Evolutionary conservation across 2,797 vertebrate genomes (phyloP), one percentile per base, ranked within the genome.

Genomic region (Neoniphon sammara): DNA sequence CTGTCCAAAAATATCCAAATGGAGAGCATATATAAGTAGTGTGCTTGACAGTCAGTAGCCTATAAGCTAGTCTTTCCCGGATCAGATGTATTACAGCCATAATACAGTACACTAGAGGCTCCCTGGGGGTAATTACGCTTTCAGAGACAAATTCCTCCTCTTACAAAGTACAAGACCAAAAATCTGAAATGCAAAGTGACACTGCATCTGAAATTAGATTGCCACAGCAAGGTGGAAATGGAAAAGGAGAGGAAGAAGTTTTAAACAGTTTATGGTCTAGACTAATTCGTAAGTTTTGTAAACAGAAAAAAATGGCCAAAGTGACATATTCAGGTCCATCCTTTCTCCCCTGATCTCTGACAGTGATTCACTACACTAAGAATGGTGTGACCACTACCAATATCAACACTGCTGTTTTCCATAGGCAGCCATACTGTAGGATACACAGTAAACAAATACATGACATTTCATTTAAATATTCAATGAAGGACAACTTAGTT

Each of bases 1-100:
- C 55, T 34, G 70, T 77, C 81, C 81, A 85, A 70, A 81, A 68
- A 77, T 42, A 69, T 64, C 67, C 68, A 74, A 75, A 64, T 7
- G 47, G 36, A 69, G 39, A 54, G 50, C 58, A 84, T 62, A 76
- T 75, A 79, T 17, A 44, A 60, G 21, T 34, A 25, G 56, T 66
- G 50, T 56, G 7, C 39, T 64, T 65, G 57, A 75, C 64, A 80
- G 68, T 55, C 60, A 57, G 69, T n/a, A n/a, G n/a, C n/a, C n/a
- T 23, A 64, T 59, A 64, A 30, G 17, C 36, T 44, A 42, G 23
- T 75, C 52, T 61, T 75, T 67, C 66, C 74, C 71, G 66, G 69
- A 71, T 70, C 46, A 71, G 73, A 73, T 59, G 36, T 73, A 63
- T 54, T 64, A 21, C 62, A 70, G 75, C 46, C 52, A 59, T 54